phyloP scores from a whole-genome alignment of 2,797 vertebrate species.

The Allobates femoralis region DNA sequence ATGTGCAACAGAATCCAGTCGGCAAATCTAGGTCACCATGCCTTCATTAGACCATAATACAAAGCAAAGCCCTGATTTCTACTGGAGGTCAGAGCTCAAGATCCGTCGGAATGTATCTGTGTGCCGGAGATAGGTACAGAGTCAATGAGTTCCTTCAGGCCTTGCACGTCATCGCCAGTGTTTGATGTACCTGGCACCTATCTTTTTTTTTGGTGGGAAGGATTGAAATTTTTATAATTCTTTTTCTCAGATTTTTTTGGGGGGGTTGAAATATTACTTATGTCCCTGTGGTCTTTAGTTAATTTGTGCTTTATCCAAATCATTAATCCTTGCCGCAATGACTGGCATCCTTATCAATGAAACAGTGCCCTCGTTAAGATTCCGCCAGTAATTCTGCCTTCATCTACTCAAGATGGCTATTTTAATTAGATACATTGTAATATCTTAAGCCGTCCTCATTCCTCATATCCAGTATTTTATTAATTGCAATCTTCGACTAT shows the following conservation, averaged over 20 bases:
- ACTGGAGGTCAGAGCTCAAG: conserved; percentile 33
- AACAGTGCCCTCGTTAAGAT: conserved; percentile 11
- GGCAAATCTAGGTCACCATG: conserved; percentile 54
- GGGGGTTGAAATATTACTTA: too few relatives aligned
- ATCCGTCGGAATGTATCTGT: conserved; percentile 44
- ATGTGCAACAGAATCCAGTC: conserved; percentile 26
- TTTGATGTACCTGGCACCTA: conserved; percentile 24
- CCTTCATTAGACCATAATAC: conserved; percentile 45
- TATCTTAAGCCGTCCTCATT: background rate
- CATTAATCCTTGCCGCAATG: background rate
- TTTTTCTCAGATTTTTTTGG: background rate
- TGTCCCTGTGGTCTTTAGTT: too few relatives aligned
- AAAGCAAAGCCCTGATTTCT: conserved; percentile 50
- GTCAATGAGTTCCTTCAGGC: conserved; percentile 35
- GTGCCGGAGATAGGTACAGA: conserved; percentile 23
- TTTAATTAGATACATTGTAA: conserved; percentile 4
- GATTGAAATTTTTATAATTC: background rate
- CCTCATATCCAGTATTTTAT: background rate
- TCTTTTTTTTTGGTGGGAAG: background rate
- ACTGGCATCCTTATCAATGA: background rate
- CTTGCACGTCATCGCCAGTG: background rate
- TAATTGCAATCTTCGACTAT: background rate
- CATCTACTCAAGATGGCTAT: background rate
- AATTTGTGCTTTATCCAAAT: background rate
- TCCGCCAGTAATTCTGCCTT: background rate